These are phyloP conservation scores for Isichthys henryi DNA, from an alignment of 2,113 vertebrate species.

Conservation along the genomic window DNA sequence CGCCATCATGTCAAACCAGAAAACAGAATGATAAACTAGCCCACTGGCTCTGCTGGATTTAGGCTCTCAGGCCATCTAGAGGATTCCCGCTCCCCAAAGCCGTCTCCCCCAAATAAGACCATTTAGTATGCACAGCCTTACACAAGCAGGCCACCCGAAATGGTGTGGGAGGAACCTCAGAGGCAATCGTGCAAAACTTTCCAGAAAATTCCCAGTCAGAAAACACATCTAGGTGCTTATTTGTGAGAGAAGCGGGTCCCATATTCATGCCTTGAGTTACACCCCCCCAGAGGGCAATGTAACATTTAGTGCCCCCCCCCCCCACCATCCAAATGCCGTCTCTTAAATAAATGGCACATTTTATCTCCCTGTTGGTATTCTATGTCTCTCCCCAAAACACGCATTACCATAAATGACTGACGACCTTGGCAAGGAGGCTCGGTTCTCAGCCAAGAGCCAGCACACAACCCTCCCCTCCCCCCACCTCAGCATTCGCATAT, in stretches of 20 bases:
- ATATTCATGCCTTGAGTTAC: not conserved
- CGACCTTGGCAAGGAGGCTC: constrained; percentile 46
- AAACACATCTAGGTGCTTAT: constrained; percentile 6
- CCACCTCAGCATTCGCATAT: constrained; percentile 35
- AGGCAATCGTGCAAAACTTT: not conserved
- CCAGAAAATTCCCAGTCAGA: not conserved
- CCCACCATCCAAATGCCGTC: not conserved
- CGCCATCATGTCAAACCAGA: not conserved
- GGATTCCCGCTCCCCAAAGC: not conserved
- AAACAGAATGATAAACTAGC: not conserved
- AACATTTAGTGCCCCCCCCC: constrained; percentile 4
- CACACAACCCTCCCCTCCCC: constrained; percentile 35
- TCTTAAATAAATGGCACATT: constrained; percentile 37
- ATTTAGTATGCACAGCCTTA: not conserved
- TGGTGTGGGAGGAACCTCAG: not conserved
- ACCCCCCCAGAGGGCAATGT: not conserved
- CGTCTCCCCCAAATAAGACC: not conserved
- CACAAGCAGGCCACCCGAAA: not conserved
- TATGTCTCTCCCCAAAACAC: constrained; percentile 25
- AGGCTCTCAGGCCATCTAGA: not conserved
- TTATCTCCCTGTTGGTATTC: constrained; percentile 40
- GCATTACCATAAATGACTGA: constrained; percentile 47
- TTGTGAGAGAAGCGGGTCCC: not conserved
- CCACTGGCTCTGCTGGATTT: not conserved
- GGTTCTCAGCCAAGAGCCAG: constrained; percentile 22